Conservation (phyloP, 2,113 vertebrate genomes). For the Oxyura jamaicensis region DNA sequence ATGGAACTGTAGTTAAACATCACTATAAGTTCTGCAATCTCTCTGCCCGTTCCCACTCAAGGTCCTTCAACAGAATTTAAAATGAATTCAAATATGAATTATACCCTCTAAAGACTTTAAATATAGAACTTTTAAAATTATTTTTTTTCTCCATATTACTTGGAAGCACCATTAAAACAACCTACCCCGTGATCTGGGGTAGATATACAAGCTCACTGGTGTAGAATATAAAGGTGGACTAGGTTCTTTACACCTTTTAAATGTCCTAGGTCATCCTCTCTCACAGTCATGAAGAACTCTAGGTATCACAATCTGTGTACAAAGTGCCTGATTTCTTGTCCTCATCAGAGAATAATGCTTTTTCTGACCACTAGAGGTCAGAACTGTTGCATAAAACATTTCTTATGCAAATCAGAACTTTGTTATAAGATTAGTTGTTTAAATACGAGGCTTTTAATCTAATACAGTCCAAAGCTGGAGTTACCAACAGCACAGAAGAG, state of each 20-base stretch:
- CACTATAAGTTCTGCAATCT: background rate
- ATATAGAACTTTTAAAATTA: rapidly evolving
- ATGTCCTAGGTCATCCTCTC: background rate
- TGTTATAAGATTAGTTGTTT: background rate
- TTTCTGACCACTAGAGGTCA: conserved; percentile 49
- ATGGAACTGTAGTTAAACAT: background rate
- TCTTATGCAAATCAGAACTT: background rate
- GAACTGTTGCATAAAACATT: background rate
- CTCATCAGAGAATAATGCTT: background rate
- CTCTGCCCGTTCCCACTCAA: background rate
- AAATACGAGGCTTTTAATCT: background rate
- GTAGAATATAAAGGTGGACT: background rate
- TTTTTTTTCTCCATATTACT: background rate
- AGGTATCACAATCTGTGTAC: background rate
- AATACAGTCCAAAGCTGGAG: background rate
- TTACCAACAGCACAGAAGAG: background rate
- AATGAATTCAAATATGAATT: background rate
- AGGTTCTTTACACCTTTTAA: background rate
- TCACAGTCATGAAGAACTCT: background rate
- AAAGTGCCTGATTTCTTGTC: background rate
- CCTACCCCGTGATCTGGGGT: background rate
- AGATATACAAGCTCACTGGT: background rate
- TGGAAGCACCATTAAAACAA: background rate
- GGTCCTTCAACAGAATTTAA: background rate
- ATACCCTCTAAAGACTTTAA: background rate